Conservation (phyloP, 2,888 invertebrate species). For the Archaeoteleia sp. region DNA sequence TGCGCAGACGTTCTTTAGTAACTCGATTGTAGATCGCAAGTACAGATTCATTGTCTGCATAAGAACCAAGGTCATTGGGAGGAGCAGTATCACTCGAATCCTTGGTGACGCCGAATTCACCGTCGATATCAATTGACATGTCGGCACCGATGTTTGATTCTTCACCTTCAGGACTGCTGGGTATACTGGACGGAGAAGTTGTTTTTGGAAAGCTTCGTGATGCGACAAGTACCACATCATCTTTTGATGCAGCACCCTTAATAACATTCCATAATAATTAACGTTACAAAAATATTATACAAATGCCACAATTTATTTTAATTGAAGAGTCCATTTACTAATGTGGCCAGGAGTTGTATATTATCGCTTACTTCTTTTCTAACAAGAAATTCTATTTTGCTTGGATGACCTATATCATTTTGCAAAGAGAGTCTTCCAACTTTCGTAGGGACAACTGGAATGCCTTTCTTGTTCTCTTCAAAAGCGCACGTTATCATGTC, state of each 20-base stretch:
- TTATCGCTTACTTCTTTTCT: constrained; percentile 67
- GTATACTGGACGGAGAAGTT: constrained; percentile 32
- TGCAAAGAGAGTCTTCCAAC: constrained; percentile 73
- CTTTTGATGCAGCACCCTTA: constrained; percentile 33
- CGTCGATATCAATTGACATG: constrained; percentile 5
- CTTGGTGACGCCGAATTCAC: neutral
- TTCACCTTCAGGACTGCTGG: constrained; percentile 37
- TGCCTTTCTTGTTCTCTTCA: constrained; percentile 70
- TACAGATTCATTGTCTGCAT: constrained; percentile 74
- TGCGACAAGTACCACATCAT: constrained; percentile 31
- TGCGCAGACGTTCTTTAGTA: constrained; percentile 81
- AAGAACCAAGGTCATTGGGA: neutral
- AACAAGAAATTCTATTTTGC: constrained; percentile 65
- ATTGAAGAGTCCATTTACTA: too few species aligned
- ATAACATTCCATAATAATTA: neutral
- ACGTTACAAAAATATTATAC: neutral
- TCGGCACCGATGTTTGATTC: constrained; percentile 1
- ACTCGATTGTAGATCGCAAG: constrained; percentile 79
- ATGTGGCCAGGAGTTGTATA: too few species aligned
- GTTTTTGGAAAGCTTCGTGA: constrained; percentile 41
- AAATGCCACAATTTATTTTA: too few species aligned
- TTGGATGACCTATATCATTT: constrained; percentile 79
- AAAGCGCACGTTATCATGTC: constrained; percentile 74
- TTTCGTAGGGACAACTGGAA: constrained; percentile 64
- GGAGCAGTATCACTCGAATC: neutral